Evolutionary conservation across 2,797 vertebrate species (phyloP).

Genomic region (Rhyacichthys aspro): DNA sequence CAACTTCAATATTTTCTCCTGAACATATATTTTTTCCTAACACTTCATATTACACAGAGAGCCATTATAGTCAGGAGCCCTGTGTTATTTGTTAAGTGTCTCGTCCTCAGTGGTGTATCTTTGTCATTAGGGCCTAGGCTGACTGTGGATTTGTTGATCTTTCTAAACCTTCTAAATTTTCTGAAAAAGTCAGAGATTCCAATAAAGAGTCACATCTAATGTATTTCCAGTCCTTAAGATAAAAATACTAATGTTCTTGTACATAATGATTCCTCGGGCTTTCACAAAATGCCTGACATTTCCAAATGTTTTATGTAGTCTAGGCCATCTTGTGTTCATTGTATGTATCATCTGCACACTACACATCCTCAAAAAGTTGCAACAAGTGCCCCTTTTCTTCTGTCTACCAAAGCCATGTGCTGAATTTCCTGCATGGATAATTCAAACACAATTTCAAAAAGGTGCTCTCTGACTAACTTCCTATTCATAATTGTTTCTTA

Average conservation of each 20-base stretch:
- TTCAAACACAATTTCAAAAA: constrained; percentile 70
- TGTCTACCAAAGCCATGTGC: constrained; percentile 50
- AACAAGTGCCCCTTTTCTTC: constrained; percentile 51
- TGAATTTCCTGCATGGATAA: constrained; percentile 47
- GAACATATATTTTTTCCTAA: constrained; percentile 13
- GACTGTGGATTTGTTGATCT: constrained; percentile 40
- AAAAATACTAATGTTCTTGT: constrained; percentile 56
- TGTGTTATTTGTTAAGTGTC: constrained; percentile 51
- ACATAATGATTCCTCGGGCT: constrained; percentile 18
- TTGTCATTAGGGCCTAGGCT: constrained; percentile 43
- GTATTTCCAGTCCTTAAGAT: constrained; percentile 27
- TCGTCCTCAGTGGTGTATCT: constrained; percentile 56
- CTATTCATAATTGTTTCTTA: constrained; percentile 27
- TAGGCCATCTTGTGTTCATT: constrained; percentile 33
- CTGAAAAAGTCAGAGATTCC: constrained; percentile 31
- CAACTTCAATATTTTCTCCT: constrained; percentile 9
- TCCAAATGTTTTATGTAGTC: constrained; percentile 30
- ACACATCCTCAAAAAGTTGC: constrained; percentile 19
- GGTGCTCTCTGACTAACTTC: constrained; percentile 73
- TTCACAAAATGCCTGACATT: constrained; percentile 29
- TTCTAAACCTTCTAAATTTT: constrained; percentile 50
- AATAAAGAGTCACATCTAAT: constrained; percentile 29
- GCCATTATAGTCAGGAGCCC: constrained; percentile 20
- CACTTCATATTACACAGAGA: constrained; percentile 25
- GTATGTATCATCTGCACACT: constrained; percentile 27